Conservation (phyloP, 2,888 invertebrate genomes). For the Ophonus ardosiacus region DNA sequence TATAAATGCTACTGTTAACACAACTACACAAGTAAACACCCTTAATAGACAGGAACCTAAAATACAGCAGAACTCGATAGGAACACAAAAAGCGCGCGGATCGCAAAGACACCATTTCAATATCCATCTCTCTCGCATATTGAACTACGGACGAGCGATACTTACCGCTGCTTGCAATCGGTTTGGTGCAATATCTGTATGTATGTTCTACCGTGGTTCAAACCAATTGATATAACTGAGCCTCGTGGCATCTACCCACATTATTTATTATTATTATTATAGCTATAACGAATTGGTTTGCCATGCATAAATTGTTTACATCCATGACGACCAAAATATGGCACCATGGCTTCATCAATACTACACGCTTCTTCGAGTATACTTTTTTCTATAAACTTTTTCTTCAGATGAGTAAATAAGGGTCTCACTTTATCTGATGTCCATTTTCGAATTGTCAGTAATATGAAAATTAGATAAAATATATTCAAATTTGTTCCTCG, state of each 20-base stretch:
- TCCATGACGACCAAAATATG: slow-evolving; percentile 71
- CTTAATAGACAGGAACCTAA: too few species aligned
- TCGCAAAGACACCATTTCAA: too few species aligned
- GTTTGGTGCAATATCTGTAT: too few species aligned
- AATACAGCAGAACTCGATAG: too few species aligned
- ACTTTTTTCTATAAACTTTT: slow-evolving; percentile 68
- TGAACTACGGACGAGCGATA: too few species aligned
- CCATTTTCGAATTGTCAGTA: slow-evolving; percentile 69
- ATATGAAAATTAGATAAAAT: slow-evolving; percentile 69
- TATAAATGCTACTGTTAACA: too few species aligned
- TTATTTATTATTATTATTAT: too few species aligned
- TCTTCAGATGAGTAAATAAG: slow-evolving; percentile 67
- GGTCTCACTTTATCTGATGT: slow-evolving; percentile 70
- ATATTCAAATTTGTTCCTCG: slow-evolving; percentile 69
- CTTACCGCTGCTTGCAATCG: too few species aligned
- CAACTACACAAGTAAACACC: too few species aligned
- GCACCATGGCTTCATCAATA: slow-evolving; percentile 72
- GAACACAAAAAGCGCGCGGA: too few species aligned
- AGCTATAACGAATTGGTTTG: slow-evolving; percentile 69
- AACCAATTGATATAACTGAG: slow-evolving; percentile 67
- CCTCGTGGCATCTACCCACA: slow-evolving; percentile 68
- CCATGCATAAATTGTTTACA: slow-evolving; percentile 70
- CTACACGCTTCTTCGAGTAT: slow-evolving; percentile 69
- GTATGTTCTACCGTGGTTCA: too few species aligned
- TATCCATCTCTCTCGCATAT: too few species aligned